phyloP scores from a whole-genome alignment of 2,113 vertebrate genomes.

The Ptilorrhoa leucosticta region DNA sequence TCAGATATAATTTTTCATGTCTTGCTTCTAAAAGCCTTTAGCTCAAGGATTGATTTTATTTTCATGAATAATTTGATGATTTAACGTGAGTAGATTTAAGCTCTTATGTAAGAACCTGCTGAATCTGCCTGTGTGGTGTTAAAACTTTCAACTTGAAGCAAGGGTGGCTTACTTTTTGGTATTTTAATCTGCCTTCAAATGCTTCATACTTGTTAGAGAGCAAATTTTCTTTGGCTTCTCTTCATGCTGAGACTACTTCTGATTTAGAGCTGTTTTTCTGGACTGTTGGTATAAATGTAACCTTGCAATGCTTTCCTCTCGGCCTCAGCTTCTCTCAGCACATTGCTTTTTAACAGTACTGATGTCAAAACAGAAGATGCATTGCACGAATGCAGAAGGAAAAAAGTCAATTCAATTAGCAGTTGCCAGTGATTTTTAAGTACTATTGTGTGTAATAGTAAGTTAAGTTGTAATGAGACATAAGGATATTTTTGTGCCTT shows the following conservation, averaged over 20 bases:
- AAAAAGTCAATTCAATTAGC: not conserved
- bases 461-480: not conserved
- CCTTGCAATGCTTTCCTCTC: not conserved
- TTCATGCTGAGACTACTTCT: not conserved
- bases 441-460: not conserved
- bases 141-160: not conserved
- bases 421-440: not conserved
- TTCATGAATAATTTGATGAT: conserved; percentile 21
- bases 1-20: not conserved
- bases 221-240: not conserved
- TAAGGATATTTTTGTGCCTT: not conserved
- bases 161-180: not conserved
- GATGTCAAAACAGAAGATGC: not conserved
- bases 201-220: not conserved
- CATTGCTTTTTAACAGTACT: not conserved
- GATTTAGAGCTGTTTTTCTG: not conserved
- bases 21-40: not conserved
- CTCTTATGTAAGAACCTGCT: not conserved
- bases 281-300: not conserved
- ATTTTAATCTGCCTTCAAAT: not conserved
- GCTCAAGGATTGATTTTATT: not conserved
- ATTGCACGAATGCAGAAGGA: not conserved
- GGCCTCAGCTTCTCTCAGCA: not conserved
- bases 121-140: not conserved
- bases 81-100: not conserved